Evolutionary conservation across 2,113 vertebrate genomes (phyloP).

Genomic region (Alethe castanea): DNA sequence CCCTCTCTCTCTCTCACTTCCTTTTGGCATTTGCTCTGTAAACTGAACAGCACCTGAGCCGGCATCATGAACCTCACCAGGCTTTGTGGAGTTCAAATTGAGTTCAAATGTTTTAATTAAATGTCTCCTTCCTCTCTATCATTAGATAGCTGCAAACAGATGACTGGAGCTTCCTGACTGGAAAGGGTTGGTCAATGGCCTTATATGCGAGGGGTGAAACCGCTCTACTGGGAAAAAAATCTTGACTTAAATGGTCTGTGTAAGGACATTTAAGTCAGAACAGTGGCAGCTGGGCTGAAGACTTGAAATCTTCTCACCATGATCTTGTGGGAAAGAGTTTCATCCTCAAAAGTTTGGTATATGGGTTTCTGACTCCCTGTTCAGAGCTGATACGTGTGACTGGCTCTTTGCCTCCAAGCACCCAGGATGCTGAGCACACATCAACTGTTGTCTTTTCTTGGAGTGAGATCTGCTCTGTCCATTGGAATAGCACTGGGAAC

Average conservation of each 20-base stretch:
- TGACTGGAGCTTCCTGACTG: conserved; percentile 48
- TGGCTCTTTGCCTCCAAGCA: neutral
- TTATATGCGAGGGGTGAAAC: conserved; percentile 19
- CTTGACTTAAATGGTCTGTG: neutral
- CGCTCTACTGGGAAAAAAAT: conserved; percentile 15
- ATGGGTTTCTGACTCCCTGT: neutral
- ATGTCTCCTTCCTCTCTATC: conserved; percentile 51
- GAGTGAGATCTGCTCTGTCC: neutral
- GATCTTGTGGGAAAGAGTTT: neutral
- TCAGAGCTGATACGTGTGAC: neutral
- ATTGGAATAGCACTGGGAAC: neutral
- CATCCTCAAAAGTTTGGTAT: neutral
- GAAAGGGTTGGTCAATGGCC: conserved; percentile 47
- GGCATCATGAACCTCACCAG: neutral
- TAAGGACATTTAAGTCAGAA: neutral
- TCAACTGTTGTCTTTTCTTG: neutral
- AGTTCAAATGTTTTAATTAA: conserved; percentile 54
- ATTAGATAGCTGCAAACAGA: conserved; percentile 44
- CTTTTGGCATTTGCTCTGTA: conserved; percentile 21
- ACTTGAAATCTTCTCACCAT: neutral
- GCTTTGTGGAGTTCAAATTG: conserved; percentile 29
- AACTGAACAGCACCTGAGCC: conserved; percentile 43
- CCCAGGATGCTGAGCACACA: neutral
- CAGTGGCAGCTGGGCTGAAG: neutral
- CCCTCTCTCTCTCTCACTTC: conserved; percentile 36